Evolutionary conservation across 2,113 vertebrate genomes (phyloP).

Genomic region (Lophura nycthemera): DNA sequence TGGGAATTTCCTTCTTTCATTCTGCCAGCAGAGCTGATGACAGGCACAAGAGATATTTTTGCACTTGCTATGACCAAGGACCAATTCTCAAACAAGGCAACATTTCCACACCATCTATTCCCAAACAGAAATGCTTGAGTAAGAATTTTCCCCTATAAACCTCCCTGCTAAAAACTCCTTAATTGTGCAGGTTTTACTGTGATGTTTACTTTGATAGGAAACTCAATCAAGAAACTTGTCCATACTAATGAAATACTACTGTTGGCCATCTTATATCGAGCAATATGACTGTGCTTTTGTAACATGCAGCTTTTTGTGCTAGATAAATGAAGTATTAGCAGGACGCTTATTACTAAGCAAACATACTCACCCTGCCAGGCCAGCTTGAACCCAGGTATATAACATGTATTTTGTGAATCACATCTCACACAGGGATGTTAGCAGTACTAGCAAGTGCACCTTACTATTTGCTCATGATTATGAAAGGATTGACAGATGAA

Average conservation of each 20-base stretch:
- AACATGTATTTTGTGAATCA: background rate
- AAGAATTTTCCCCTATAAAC: background rate
- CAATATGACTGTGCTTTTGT: background rate
- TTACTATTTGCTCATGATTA: background rate
- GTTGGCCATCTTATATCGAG: background rate
- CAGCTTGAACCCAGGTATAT: background rate
- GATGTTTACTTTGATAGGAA: background rate
- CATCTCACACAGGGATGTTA: background rate
- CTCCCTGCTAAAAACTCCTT: background rate
- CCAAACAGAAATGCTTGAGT: background rate
- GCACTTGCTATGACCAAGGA: background rate
- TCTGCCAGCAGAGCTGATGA: background rate
- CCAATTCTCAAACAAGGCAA: background rate
- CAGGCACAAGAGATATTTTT: background rate
- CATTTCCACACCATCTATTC: background rate
- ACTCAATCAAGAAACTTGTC: background rate
- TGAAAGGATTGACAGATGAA: background rate
- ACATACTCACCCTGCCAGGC: background rate
- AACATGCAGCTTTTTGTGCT: background rate
- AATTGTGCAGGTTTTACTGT: background rate
- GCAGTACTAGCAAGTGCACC: background rate
- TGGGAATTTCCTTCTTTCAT: background rate
- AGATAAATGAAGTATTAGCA: background rate
- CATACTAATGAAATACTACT: background rate
- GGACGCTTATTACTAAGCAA: background rate